Base-by-base conservation (phyloP, 2,113 vertebrate genomes). In the Fukomys damarensis region DNA sequence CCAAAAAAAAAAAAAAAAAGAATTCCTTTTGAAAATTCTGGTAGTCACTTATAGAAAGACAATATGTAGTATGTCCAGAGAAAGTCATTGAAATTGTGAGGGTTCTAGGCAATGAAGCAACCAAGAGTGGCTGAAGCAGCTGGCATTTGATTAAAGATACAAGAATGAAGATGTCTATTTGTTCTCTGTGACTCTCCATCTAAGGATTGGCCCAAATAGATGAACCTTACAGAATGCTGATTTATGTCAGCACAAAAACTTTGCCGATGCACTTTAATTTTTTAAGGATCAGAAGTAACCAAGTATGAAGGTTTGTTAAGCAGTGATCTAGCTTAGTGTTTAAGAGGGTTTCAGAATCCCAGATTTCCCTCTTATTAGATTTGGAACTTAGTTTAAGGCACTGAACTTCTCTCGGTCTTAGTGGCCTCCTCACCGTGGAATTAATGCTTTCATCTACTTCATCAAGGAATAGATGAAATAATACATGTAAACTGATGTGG, bases 241-340 rank as follows among this genome's bases (percentile, higher is more conserved):
- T 94, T 94, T 96, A 87, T 85, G 87, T 90, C 63, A 84, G 74
- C 35, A 65, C 19, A 76, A 90, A 66, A 85, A 54, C n/a, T 70
- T 92, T 13, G 3, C 9, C 24, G 92, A 35, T 35, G 12, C 56
- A 11, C 12, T 82, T 52, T 96, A 76, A 85, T 68, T 30, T 82
- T 43, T 43, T 90, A 76, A 90, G 68, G 28, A 79, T n/a, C 9
- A 91, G 54, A 92, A 92, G 24, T 61, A 89, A 56, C 22, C 32
- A 76, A 3, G 3, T 30, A 28, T 46, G 28, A 43, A 46, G 22
- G 4, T 3, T 81, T 28, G 26, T 4, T 79, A 38, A 52, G 7
- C 65, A 4, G 52, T 49, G 19, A 89, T 58, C 10, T 84, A 46
- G 52, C 56, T 93, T 89, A 91, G 41, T 65, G 30, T 35, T 52